These are phyloP conservation scores for Heteractis magnifica DNA, from an alignment of 92 coral and sea anemone genomes.

Conservation along the genomic window DNA sequence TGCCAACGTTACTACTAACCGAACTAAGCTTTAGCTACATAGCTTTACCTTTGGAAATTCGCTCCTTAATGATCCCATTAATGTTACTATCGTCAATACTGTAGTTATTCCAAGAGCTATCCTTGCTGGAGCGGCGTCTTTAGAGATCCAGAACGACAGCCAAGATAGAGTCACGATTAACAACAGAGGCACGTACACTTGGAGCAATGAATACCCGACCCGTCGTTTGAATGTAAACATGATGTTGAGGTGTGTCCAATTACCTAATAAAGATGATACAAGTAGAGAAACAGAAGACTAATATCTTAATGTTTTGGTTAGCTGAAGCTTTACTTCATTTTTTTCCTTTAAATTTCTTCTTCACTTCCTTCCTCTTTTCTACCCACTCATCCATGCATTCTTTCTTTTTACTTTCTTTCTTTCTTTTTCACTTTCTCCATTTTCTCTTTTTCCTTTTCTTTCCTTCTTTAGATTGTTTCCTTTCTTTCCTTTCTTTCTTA, in stretches of 20 bases:
- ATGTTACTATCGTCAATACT: constrained; percentile 69
- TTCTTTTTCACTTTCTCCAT: no score
- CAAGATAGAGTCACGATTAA: constrained; percentile 68
- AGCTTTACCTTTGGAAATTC: constrained; percentile 62
- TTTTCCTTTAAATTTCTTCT: not conserved
- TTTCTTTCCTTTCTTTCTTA: no score
- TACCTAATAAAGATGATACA: constrained; percentile 9
- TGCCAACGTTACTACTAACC: no score
- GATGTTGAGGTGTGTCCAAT: constrained; percentile 44
- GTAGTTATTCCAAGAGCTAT: constrained; percentile 71
- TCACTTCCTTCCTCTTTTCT: no score
- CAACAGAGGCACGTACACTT: constrained; percentile 69
- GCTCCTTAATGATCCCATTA: constrained; percentile 67
- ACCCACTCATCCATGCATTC: no score
- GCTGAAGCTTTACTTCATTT: no score
- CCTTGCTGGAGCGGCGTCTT: constrained; percentile 80
- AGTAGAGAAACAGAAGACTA: no score
- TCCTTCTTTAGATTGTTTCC: no score
- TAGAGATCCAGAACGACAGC: constrained; percentile 72
- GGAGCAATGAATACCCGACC: constrained; percentile 57
- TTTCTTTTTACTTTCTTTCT: no score
- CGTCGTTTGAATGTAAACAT: constrained; percentile 60
- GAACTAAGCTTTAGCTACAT: no score
- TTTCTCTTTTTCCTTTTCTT: no score
- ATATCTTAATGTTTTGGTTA: no score